Conservation (phyloP, 1,140 invertebrate species). For the Belonocnema kinseyi region DNA sequence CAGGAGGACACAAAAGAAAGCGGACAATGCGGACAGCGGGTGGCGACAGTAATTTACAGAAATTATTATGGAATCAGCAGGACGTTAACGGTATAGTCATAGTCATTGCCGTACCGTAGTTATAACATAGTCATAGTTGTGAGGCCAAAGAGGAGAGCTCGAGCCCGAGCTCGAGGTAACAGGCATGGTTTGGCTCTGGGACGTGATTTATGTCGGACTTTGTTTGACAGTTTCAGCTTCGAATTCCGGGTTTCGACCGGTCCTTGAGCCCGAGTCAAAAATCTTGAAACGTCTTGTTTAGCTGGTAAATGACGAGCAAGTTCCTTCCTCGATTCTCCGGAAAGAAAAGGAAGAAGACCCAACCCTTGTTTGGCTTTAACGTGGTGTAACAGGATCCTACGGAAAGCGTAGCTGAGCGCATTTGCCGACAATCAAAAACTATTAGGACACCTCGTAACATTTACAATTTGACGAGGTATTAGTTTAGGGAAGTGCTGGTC, state of each 20-base stretch:
- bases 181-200: background rate
- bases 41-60: slow-evolving; percentile 10
- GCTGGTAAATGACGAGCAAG: slow-evolving; percentile 15
- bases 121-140: too few relatives aligned
- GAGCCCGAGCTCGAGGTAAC: background rate
- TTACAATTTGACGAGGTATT: slow-evolving; percentile 5
- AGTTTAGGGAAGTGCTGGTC: slow-evolving; percentile 28
- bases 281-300: slow-evolving; percentile 20
- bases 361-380: background rate
- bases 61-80: slow-evolving; percentile 31
- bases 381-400: background rate
- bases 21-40: slow-evolving; percentile 2
- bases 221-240: slow-evolving; percentile 8
- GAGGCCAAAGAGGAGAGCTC: background rate
- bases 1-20: slow-evolving; percentile 10
- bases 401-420: slow-evolving; percentile 1
- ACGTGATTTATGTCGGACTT: slow-evolving; percentile 2
- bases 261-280: slow-evolving; percentile 7
- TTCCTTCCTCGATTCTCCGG: background rate
- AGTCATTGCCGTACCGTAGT: background rate
- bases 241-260: slow-evolving; percentile 3
- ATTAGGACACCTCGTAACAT: slow-evolving; percentile 25
- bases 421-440: slow-evolving; percentile 26
- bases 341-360: background rate
- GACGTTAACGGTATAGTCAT: slow-evolving; percentile 13